These are phyloP conservation scores for Entelurus aequoreus DNA, from an alignment of 2,113 vertebrate genomes.

Conservation along the genomic window DNA sequence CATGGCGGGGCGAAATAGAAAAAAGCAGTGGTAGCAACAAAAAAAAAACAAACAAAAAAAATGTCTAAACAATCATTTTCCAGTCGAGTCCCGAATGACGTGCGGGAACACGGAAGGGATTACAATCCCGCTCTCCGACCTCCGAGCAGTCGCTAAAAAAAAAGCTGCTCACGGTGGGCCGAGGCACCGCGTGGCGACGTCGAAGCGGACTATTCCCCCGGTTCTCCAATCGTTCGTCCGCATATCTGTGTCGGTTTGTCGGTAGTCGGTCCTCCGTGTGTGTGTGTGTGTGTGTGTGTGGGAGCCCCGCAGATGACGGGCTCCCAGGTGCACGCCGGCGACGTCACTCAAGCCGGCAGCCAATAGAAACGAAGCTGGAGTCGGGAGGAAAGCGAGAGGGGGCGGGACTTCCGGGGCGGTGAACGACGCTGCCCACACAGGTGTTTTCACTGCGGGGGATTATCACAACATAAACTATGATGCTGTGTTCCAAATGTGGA, in stretches of 20 bases:
- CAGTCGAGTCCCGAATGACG: conserved; percentile 44
- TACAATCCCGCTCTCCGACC: conserved; percentile 34
- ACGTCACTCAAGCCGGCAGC: conserved; percentile 47
- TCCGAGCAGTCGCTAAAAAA: conserved; percentile 1
- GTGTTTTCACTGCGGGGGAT: conserved; percentile 41
- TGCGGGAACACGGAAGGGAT: conserved; percentile 55
- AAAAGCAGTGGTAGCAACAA: conserved; percentile 30
- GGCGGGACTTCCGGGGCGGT: conserved; percentile 58
- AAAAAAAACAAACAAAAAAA: conserved; percentile 28
- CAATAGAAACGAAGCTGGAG: conserved; percentile 56
- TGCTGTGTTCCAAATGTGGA: no score
- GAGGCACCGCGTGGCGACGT: conserved; percentile 14
- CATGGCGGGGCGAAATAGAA: conserved; percentile 67
- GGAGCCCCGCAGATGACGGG: conserved; percentile 55
- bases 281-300: neutral
- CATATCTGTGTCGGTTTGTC: conserved; percentile 50
- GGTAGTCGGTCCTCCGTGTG: neutral
- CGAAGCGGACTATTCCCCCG: conserved; percentile 50
- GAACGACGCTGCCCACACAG: conserved; percentile 49
- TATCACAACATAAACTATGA: no score
- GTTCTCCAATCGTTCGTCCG: conserved; percentile 59
- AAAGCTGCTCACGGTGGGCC: neutral
- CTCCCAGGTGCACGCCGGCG: conserved; percentile 70
- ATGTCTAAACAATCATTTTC: conserved; percentile 63
- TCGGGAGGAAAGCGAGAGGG: neutral